phyloP scores from a whole-genome alignment of 1,140 invertebrate species.

The Teleopsis dalmanni region DNA sequence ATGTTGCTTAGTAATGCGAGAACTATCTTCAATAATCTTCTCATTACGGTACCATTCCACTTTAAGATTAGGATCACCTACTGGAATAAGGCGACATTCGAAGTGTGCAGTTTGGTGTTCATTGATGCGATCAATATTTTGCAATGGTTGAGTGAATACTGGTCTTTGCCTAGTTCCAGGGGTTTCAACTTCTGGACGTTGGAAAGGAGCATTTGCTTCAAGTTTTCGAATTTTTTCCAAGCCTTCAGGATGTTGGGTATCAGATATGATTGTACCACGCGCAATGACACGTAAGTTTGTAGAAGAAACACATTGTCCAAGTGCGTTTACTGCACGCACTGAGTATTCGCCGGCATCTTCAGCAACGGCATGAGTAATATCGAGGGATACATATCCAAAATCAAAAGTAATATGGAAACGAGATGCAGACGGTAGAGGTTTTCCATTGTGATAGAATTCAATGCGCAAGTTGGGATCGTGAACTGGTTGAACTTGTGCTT shows the following conservation, averaged over 20 bases:
- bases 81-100: slow-evolving; percentile 94
- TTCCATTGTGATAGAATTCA: slow-evolving; percentile 87
- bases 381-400: slow-evolving; percentile 90
- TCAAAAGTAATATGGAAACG: slow-evolving; percentile 90
- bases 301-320: slow-evolving; percentile 77
- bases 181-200: slow-evolving; percentile 70
- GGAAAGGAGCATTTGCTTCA: slow-evolving; percentile 73
- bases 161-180: slow-evolving; percentile 82
- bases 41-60: slow-evolving; percentile 98
- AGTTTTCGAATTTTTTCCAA: slow-evolving; percentile 88
- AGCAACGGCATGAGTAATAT: slow-evolving; percentile 80
- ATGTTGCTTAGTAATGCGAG: slow-evolving; percentile 85
- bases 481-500: slow-evolving; percentile 84
- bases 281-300: slow-evolving; percentile 75
- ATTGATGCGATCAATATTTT: slow-evolving; percentile 80
- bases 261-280: slow-evolving; percentile 81
- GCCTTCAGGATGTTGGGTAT: slow-evolving; percentile 92
- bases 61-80: slow-evolving; percentile 93
- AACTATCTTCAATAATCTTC: slow-evolving; percentile 85
- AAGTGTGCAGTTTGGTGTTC: slow-evolving; percentile 94
- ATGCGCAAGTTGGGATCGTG: slow-evolving; percentile 84
- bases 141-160: slow-evolving; percentile 89
- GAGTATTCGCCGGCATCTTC: slow-evolving; percentile 94
- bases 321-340: slow-evolving; percentile 77
- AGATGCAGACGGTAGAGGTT: slow-evolving; percentile 75